Evolutionary conservation across 2,113 vertebrate genomes (phyloP), one percentile per base, ranked within the genome.

Genomic region (Aldabrachelys gigantea): DNA sequence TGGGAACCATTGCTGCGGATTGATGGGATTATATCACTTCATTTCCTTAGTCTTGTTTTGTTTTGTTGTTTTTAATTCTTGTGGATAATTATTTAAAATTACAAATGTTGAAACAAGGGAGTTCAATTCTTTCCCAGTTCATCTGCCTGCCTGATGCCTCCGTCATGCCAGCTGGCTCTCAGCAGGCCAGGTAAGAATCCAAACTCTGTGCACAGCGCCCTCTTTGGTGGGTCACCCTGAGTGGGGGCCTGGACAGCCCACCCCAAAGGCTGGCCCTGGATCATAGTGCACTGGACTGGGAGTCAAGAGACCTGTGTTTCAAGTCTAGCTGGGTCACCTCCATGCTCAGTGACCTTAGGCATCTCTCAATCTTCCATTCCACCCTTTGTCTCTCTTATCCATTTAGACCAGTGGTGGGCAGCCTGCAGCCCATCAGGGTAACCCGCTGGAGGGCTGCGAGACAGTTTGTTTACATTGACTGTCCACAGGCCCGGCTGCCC

Each of bases 1-100:
- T 50, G 13, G 50, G 50, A 50, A 50, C 50, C 50, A 5, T 14
- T 50, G 50, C 80, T 12, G 1, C 2, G 52, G 87, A 3, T 19
- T 19, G 14, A 84, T 89, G 52, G 31, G 54, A 75, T 82, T 38
- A 49, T 47, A 44, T 47, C 47, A 12, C 10, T 4, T 79, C 12
- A 41, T 49, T 2, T 27, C 16, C 6, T 80, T 65, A n/a, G 57
- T 22, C 27, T 0, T 0, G 8, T 2, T 1, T 89, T 53, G 38
- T 10, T 17, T 29, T 57, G 35, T 1, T 93, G 44, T 10, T 2
- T 35, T 10, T 78, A 50, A 25, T 35, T 12, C 17, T 81, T 49
- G 16, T 75, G 44, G 29, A 75, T 19, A 80, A 80, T 75, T 38
- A 76, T 76, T 25, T 78, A 50, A 38, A 76, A 41, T 69, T 59